phyloP scores from a whole-genome alignment of 1,140 invertebrate genomes.

The Bactericera cockerelli region DNA sequence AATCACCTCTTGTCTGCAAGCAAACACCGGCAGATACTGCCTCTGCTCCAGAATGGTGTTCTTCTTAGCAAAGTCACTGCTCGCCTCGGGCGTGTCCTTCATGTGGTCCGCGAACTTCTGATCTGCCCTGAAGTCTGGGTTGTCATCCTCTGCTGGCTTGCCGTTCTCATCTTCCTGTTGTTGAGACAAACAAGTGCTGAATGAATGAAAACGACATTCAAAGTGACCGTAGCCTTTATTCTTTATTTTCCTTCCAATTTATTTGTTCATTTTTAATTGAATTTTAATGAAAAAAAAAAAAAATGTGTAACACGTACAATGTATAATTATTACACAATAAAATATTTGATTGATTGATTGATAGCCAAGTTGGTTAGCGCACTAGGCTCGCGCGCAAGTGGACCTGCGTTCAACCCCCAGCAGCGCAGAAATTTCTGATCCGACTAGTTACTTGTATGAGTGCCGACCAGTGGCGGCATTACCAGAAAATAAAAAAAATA shows the following conservation, averaged over 20 bases:
- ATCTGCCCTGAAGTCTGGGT: conserved; percentile 60
- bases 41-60: conserved; percentile 77
- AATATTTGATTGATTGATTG: neutral
- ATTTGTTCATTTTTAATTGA: too few relatives aligned
- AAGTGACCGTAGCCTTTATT: conserved; percentile 27
- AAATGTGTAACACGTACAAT: too few relatives aligned
- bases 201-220: neutral
- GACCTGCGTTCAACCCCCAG: too few relatives aligned
- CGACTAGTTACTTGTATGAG: too few relatives aligned
- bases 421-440: too few relatives aligned
- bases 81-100: conserved; percentile 49
- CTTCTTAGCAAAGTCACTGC: conserved; percentile 78
- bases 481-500: too few relatives aligned
- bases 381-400: too few relatives aligned
- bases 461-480: too few relatives aligned
- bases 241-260: conserved; percentile 38
- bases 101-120: conserved; percentile 97
- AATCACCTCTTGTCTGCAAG: conserved; percentile 74
- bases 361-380: conserved; percentile 10
- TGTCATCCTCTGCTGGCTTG: conserved; percentile 40
- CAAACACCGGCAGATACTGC: conserved; percentile 88
- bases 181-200: too few relatives aligned
- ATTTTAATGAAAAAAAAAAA: too few relatives aligned
- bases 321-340: too few relatives aligned
- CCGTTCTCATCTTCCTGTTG: conserved; percentile 26